phyloP scores from a whole-genome alignment of 2,888 invertebrate species.

The Proisotoma minuta region DNA sequence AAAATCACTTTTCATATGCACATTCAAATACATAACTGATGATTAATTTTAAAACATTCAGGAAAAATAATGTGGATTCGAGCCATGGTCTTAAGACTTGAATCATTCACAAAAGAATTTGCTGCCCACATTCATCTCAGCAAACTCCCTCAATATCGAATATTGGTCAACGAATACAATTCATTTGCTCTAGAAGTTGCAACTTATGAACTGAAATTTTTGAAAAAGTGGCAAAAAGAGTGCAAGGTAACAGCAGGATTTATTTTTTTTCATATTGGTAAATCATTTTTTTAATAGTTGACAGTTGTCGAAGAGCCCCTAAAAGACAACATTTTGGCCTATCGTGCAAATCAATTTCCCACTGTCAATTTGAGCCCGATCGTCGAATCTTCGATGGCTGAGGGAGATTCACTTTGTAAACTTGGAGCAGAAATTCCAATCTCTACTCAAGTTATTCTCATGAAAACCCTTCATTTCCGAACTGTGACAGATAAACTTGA shows the following conservation, averaged over 20 bases:
- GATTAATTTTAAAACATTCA: constrained; percentile 47
- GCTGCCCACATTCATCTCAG: constrained; percentile 70
- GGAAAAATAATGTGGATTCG: constrained; percentile 77
- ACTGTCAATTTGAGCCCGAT: constrained; percentile 37
- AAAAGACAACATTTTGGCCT: constrained; percentile 29
- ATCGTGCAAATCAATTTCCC: constrained; percentile 33
- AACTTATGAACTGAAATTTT: constrained; percentile 61
- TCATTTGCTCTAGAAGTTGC: constrained; percentile 67
- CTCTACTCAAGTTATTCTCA: constrained; percentile 46
- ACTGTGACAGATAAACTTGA: constrained; percentile 41
- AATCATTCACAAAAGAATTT: constrained; percentile 73
- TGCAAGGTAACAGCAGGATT: constrained; percentile 30
- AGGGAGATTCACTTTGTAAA: constrained; percentile 58
- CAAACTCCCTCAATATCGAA: constrained; percentile 65
- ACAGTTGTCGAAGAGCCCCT: constrained; percentile 42
- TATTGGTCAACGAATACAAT: constrained; percentile 69
- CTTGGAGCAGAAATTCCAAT: constrained; percentile 69
- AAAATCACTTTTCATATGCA: too few species aligned
- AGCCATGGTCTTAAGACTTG: constrained; percentile 73
- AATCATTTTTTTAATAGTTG: constrained; percentile 20
- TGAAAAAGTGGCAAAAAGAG: constrained; percentile 41
- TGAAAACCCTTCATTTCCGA: constrained; percentile 41
- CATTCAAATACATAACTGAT: too few species aligned
- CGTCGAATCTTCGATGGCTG: constrained; percentile 41
- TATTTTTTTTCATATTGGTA: not conserved